A percentile compares a stretch with the other conserved stretches of the same genome.
Conservation (phyloP, 2,888 invertebrate species). For the Saturnia pavonia region DNA sequence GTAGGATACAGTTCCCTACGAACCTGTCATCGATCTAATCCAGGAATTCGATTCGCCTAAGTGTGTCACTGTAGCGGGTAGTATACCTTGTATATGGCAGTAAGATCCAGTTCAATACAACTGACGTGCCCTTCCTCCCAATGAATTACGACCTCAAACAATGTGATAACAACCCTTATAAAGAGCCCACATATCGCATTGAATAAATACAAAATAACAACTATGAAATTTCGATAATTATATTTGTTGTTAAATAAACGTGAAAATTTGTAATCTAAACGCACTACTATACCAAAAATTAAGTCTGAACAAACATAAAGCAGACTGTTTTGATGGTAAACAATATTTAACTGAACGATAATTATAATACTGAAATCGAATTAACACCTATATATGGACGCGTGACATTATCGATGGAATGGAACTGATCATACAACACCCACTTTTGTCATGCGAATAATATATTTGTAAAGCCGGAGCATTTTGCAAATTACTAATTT, state of each 20-base stretch:
- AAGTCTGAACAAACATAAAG: neutral
- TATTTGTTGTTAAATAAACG: neutral
- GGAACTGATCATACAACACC: constrained; percentile 1
- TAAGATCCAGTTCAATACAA: too few relatives aligned
- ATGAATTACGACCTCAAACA: too few relatives aligned
- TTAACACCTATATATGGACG: constrained; percentile 19
- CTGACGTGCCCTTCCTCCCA: too few relatives aligned
- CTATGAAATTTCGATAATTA: too few relatives aligned
- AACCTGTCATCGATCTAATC: too few relatives aligned
- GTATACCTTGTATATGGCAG: too few relatives aligned
- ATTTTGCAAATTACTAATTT: neutral
- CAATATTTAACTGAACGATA: neutral
- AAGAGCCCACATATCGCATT: too few relatives aligned
- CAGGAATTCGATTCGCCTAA: too few relatives aligned
- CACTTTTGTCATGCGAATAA: neutral
- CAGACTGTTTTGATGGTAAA: neutral
- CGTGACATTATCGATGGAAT: constrained; percentile 11
- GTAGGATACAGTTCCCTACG: too few relatives aligned
- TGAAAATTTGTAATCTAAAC: neutral
- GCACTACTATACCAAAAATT: neutral
- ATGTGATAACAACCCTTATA: too few relatives aligned
- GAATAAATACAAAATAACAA: too few relatives aligned
- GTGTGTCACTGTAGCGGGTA: too few relatives aligned
- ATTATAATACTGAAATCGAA: constrained; percentile 14
- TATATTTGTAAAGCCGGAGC: neutral